A percentile compares a stretch with the other conserved stretches of the same genome.
Evolutionary conservation across 2,888 invertebrate species (phyloP).

Genomic region (Crioceris asparagi): DNA sequence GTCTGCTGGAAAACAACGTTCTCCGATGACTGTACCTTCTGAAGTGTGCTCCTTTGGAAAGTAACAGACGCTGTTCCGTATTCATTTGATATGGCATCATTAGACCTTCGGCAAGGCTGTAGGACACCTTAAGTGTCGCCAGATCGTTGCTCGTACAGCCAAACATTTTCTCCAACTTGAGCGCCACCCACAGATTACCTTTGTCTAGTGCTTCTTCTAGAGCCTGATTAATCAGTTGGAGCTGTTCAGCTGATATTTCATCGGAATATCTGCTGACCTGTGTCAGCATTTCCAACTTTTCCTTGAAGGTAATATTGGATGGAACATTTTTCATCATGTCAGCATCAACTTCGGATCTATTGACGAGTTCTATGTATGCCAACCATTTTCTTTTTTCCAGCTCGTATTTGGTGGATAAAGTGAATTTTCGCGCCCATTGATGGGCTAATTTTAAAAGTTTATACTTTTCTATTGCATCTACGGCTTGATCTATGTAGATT

Average conservation of each 20-base stretch:
- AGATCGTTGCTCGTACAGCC: slow-evolving; percentile 41
- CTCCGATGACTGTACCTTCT: slow-evolving; percentile 34
- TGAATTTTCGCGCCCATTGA: slow-evolving; percentile 30
- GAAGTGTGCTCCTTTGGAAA: slow-evolving; percentile 37
- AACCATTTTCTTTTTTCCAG: slow-evolving; percentile 33
- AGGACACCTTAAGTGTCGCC: slow-evolving; percentile 50
- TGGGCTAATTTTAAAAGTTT: slow-evolving; percentile 34
- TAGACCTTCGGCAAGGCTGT: slow-evolving; percentile 53
- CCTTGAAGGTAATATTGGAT: slow-evolving; percentile 17
- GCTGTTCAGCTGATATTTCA: slow-evolving; percentile 31
- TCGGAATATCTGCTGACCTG: slow-evolving; percentile 15
- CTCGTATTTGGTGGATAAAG: slow-evolving; percentile 24
- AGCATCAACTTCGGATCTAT: slow-evolving; percentile 16
- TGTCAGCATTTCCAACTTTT: slow-evolving; percentile 19
- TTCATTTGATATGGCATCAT: slow-evolving; percentile 52
- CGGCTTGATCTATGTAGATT: slow-evolving; percentile 43
- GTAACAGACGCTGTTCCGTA: slow-evolving; percentile 50
- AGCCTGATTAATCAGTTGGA: slow-evolving; percentile 40
- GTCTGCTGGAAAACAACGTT: slow-evolving; percentile 29
- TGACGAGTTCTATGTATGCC: slow-evolving; percentile 25
- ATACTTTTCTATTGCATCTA: slow-evolving; percentile 36
- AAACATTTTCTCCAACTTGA: slow-evolving; percentile 47
- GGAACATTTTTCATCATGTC: slow-evolving; percentile 6
- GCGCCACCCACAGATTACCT: slow-evolving; percentile 48
- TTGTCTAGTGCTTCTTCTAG: slow-evolving; percentile 46